These are phyloP conservation scores for Cosmia pyralina DNA, from an alignment of 2,888 invertebrate species.

Conservation along the genomic window DNA sequence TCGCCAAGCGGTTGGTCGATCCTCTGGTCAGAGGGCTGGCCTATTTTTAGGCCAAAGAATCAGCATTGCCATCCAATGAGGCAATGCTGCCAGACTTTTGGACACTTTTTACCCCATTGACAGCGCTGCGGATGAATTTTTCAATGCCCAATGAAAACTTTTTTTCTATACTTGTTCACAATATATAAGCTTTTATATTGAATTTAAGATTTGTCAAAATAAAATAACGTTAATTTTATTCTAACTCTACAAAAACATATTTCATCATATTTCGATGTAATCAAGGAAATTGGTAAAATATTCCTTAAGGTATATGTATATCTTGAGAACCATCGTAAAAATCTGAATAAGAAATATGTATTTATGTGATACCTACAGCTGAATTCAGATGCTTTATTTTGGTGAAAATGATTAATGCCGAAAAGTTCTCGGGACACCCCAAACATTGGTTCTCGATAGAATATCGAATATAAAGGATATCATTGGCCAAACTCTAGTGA, in stretches of 20 bases:
- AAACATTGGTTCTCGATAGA: constrained; percentile 41
- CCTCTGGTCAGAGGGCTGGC: no score
- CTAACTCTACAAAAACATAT: neutral
- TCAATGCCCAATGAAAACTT: neutral
- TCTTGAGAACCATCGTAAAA: constrained; percentile 18
- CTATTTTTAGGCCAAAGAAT: no score
- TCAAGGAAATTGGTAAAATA: constrained; percentile 22
- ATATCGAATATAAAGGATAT: neutral
- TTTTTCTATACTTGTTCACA: no score
- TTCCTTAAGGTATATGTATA: constrained; percentile 10
- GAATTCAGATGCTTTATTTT: constrained; percentile 54
- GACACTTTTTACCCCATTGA: no score
- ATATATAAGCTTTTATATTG: neutral
- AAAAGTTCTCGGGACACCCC: neutral
- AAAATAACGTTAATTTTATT: neutral
- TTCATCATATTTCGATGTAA: neutral
- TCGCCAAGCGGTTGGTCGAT: no score
- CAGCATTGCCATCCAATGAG: no score
- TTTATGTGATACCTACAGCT: constrained; percentile 34
- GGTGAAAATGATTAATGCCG: constrained; percentile 57
- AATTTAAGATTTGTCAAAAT: neutral
- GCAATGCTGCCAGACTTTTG: no score
- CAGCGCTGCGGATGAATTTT: no score
- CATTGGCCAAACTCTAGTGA: neutral
- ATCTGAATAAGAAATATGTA: constrained; percentile 47